phyloP scores from a whole-genome alignment of 2,888 invertebrate species.

The Polylopha cassiicola region DNA sequence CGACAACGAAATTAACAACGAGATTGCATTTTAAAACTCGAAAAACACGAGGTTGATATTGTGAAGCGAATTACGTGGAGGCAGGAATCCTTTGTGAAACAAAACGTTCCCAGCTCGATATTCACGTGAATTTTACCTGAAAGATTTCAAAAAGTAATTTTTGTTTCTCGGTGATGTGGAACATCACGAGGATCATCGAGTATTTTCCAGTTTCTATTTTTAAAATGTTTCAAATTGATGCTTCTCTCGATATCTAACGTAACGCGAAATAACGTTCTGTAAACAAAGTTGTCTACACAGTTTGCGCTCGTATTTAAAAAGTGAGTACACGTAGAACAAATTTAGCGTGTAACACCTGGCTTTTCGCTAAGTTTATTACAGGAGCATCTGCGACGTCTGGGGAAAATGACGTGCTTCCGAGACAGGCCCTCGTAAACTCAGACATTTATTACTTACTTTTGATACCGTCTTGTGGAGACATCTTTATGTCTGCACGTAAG shows the following conservation, averaged over 20 bases:
- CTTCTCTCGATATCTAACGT: too few relatives aligned
- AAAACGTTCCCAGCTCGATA: not conserved
- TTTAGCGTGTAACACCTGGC: constrained; percentile 31
- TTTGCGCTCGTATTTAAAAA: constrained; percentile 14
- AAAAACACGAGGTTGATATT: constrained; percentile 19
- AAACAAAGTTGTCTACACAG: too few relatives aligned
- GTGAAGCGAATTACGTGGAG: constrained; percentile 6
- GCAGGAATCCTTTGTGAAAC: constrained; percentile 2
- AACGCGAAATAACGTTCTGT: too few relatives aligned
- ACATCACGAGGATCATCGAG: constrained; percentile 20
- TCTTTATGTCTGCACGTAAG: constrained; percentile 24
- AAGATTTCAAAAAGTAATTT: constrained; percentile 7
- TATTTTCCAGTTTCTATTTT: too few relatives aligned
- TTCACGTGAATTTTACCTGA: constrained; percentile 1
- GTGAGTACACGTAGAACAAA: constrained; percentile 18
- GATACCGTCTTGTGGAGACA: constrained; percentile 37
- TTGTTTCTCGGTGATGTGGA: not conserved
- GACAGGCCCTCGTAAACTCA: constrained; percentile 51
- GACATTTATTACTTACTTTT: constrained; percentile 61
- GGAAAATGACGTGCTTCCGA: constrained; percentile 41
- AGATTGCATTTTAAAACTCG: constrained; percentile 28
- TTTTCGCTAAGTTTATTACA: constrained; percentile 51
- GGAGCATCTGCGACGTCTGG: constrained; percentile 37
- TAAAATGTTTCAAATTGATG: not conserved
- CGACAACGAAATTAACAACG: constrained; percentile 26